phyloP scores from a whole-genome alignment of 2,797 vertebrate species.

The Poliocrania exsul region DNA sequence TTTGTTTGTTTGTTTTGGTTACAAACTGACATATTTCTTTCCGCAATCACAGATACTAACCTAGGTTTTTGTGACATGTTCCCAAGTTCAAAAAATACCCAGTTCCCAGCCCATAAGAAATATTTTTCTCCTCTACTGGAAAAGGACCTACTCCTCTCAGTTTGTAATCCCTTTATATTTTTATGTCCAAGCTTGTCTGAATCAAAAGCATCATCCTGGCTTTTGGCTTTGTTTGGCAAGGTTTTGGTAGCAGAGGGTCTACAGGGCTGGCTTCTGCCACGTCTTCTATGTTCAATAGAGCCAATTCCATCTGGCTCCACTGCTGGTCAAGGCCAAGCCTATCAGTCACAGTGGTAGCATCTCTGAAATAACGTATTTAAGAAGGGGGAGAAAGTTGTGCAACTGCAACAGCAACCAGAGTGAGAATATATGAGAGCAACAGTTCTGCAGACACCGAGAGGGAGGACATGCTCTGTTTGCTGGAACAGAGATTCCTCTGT shows the following conservation, averaged over 20 bases:
- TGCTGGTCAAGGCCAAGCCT: not conserved
- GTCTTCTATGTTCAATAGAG: not conserved
- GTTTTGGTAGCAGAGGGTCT: not conserved
- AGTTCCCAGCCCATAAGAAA: not conserved
- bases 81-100: not conserved
- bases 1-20: not conserved
- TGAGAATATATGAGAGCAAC: not conserved
- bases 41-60: not conserved
- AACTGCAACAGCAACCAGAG: not conserved
- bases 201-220: not conserved
- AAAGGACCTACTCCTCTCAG: not conserved
- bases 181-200: not conserved
- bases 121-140: not conserved
- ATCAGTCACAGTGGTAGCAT: too few species aligned
- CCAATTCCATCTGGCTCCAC: not conserved
- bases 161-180: not conserved
- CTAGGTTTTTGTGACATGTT: not conserved
- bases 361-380: not conserved
- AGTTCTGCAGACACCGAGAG: not conserved
- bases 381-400: not conserved
- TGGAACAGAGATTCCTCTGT: not conserved
- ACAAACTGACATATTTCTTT: not conserved
- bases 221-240: not conserved
- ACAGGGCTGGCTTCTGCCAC: not conserved
- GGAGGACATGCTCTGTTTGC: too few species aligned